These are phyloP conservation scores for Micrasema minimum DNA, from an alignment of 1,140 invertebrate species.

Conservation along the genomic window DNA sequence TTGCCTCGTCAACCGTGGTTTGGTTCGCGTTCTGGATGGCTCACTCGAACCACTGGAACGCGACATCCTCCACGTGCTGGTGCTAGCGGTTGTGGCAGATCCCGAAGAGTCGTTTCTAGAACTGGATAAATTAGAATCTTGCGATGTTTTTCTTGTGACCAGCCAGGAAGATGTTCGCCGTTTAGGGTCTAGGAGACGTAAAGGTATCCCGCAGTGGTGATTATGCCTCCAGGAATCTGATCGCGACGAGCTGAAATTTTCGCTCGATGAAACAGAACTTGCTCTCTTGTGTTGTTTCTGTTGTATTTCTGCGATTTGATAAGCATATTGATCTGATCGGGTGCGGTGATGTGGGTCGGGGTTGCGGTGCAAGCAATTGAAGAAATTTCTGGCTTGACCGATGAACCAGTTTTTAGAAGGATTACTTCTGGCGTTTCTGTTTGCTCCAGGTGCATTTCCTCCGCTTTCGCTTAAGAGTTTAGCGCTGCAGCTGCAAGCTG, in stretches of 20 bases:
- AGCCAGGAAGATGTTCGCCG: slow-evolving; percentile 85
- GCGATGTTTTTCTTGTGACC: slow-evolving; percentile 87
- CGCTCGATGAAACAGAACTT: slow-evolving; percentile 86
- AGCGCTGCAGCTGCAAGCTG: slow-evolving; percentile 77
- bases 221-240: slow-evolving; percentile 84
- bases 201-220: slow-evolving; percentile 79
- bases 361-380: slow-evolving; percentile 63
- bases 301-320: slow-evolving; percentile 83
- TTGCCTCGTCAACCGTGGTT: slow-evolving; percentile 80
- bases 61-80: slow-evolving; percentile 85
- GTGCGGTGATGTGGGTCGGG: slow-evolving; percentile 57
- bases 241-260: slow-evolving; percentile 87
- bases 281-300: slow-evolving; percentile 80
- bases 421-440: slow-evolving; percentile 48
- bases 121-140: slow-evolving; percentile 88
- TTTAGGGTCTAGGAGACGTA: slow-evolving; percentile 79
- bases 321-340: slow-evolving; percentile 78
- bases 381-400: slow-evolving; percentile 60
- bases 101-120: slow-evolving; percentile 90
- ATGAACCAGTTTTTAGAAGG: slow-evolving; percentile 55
- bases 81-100: slow-evolving; percentile 85
- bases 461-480: slow-evolving; percentile 68
- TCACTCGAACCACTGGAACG: slow-evolving; percentile 75
- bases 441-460: slow-evolving; percentile 52
- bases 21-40: slow-evolving; percentile 60